phyloP scores from a whole-genome alignment of 2,888 invertebrate species.

The Leucophenga maculata region DNA sequence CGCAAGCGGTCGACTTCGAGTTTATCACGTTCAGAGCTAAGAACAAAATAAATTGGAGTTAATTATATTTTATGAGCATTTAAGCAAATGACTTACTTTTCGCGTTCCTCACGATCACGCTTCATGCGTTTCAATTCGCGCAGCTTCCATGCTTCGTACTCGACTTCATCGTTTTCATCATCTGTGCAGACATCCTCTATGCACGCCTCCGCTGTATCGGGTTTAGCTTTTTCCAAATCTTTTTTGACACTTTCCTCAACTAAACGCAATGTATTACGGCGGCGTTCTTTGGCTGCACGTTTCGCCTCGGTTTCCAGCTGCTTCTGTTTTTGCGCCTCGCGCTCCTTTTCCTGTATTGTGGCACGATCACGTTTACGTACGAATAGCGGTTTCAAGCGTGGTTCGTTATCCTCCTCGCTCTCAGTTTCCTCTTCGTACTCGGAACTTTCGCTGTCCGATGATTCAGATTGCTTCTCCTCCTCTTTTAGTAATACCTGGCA shows the following conservation, averaged over 20 bases:
- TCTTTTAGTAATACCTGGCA: conserved; percentile 71
- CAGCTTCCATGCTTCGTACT: conserved; percentile 98
- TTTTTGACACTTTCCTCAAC: conserved; percentile 92
- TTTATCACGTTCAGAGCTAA: conserved; percentile 87
- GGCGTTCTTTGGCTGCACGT: conserved; percentile 89
- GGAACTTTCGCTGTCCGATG: conserved; percentile 81
- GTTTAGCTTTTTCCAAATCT: conserved; percentile 79
- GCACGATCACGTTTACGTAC: conserved; percentile 94
- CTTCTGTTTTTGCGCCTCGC: conserved; percentile 87
- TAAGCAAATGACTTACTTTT: conserved; percentile 78
- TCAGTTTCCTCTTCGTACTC: conserved; percentile 88
- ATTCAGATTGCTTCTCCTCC: conserved; percentile 77
- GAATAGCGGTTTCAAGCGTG: conserved; percentile 94
- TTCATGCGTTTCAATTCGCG: conserved; percentile 97
- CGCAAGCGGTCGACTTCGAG: conserved; percentile 91
- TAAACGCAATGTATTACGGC: conserved; percentile 89
- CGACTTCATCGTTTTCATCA: conserved; percentile 96
- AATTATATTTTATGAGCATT: not conserved
- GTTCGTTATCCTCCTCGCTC: conserved; percentile 92
- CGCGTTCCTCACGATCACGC: conserved; percentile 95
- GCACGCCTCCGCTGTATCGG: conserved; percentile 82
- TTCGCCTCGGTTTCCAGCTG: conserved; percentile 88
- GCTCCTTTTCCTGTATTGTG: conserved; percentile 95
- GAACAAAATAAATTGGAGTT: conserved; percentile 2
- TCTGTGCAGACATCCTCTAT: conserved; percentile 92